phyloP scores from a whole-genome alignment of 2,113 vertebrate species.

The Cromileptes altivelis region DNA sequence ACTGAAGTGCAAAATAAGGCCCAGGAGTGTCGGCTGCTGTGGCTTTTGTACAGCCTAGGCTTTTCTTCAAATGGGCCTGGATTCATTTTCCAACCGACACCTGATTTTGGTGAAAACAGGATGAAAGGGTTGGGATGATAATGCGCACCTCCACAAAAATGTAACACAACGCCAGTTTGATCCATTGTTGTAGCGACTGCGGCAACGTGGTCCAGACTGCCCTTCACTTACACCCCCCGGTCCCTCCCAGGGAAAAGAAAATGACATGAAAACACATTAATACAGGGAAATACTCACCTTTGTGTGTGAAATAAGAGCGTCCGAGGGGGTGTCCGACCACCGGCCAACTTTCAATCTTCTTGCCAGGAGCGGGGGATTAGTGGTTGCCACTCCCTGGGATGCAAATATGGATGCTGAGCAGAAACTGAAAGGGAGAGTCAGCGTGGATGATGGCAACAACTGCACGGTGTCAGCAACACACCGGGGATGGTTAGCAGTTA shows the following conservation, averaged over 20 bases:
- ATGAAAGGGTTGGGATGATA: constrained; percentile 11
- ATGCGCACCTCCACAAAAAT: constrained; percentile 63
- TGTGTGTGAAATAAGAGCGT: constrained; percentile 32
- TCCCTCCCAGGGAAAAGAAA: neutral
- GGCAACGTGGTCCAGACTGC: constrained; percentile 71
- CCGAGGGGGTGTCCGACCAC: constrained; percentile 16
- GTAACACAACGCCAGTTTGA: constrained; percentile 68
- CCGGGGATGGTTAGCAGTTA: constrained; percentile 29
- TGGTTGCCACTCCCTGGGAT: constrained; percentile 82
- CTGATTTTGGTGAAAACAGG: neutral
- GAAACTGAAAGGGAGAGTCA: constrained; percentile 57
- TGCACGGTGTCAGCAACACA: constrained; percentile 41
- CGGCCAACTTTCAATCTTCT: constrained; percentile 48
- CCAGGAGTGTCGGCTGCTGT: neutral
- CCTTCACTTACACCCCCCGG: constrained; percentile 37
- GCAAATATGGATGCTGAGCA: constrained; percentile 81
- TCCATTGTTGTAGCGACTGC: constrained; percentile 80
- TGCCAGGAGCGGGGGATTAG: constrained; percentile 22
- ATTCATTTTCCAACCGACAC: neutral
- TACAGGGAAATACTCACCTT: constrained; percentile 59
- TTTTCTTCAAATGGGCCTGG: neutral
- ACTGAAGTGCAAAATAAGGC: constrained; percentile 15
- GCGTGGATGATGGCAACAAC: constrained; percentile 63
- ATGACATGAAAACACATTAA: constrained; percentile 5
- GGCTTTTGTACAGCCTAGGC: neutral